Base-by-base conservation (phyloP, 2,888 invertebrate species). In the Dioctria rufipes region DNA sequence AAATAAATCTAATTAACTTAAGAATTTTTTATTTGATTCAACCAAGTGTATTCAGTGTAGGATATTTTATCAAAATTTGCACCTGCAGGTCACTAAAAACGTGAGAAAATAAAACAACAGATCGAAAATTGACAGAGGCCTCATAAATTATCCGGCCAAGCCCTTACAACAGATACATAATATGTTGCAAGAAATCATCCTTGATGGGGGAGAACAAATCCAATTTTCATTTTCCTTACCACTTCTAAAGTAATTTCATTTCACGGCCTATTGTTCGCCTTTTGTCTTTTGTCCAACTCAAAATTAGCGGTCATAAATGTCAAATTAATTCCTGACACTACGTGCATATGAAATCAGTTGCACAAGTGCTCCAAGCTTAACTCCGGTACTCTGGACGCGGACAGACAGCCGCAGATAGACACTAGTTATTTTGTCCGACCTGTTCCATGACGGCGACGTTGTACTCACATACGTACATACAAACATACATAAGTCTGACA, bases 261-360 rank as follows among this genome's bases (percentile, higher is more conserved):
- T 6, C 49, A 46, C 49, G 49, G 49, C 13, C 71, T 25, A 71
- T 71, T 71, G 71, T 71, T 71, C 58, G 71, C 54, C 54, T 71
- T 49, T 71, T 51, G 51, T 71, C 54, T 71, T 39, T 43, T n/a
- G 71, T 58, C 58, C 54, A 40, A 71, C 71, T 39, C 51, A 61
- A 77, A 78, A 78, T 78, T 78, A 78, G 49, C 63, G 66, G 66
- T 78, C 65, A 78, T 78, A 66, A 78, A 78, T 65, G 78, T 78
- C 78, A 51, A 78, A 78, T 78, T 78, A 78, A 78, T 78, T 78
- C 60, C 39, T 78, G 39, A 65, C 78, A 66, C 13, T 11, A 51
- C 3, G 37, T 43, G 75, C 75, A 75, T 75, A 75, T 61, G 25
- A 61, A 75, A 61, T 75, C 60, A 75, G 60, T 75, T 75, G 75